Evolutionary conservation across 2,888 invertebrate genomes (phyloP).

Genomic region (Trichopria drosophilae): DNA sequence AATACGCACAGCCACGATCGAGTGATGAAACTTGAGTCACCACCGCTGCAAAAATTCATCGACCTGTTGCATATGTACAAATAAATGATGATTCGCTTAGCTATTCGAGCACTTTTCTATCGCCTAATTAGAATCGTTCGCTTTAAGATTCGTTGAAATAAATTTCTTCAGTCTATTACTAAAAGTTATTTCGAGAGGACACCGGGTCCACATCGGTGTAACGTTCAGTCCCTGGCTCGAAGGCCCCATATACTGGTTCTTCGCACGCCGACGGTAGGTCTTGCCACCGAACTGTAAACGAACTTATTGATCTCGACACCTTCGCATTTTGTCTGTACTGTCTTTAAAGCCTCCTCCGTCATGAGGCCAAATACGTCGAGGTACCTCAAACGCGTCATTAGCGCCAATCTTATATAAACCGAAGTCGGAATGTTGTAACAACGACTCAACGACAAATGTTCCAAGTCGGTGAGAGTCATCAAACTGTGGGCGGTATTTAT

Average conservation of each 20-base stretch:
- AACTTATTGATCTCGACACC: slow-evolving; percentile 72
- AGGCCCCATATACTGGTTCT: slow-evolving; percentile 91
- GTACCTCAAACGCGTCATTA: slow-evolving; percentile 69
- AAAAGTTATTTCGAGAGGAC: too few species aligned
- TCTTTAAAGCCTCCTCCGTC: slow-evolving; percentile 60
- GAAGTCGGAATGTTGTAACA: slow-evolving; percentile 77
- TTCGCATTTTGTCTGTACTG: slow-evolving; percentile 62
- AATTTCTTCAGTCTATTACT: too few species aligned
- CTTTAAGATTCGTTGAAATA: too few species aligned
- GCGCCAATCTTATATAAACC: slow-evolving; percentile 66
- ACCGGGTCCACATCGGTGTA: neutral
- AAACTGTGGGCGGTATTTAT: slow-evolving; percentile 65
- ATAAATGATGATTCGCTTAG: too few species aligned
- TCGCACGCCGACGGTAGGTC: slow-evolving; percentile 85
- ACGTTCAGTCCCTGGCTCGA: slow-evolving; percentile 73
- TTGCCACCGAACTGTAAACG: slow-evolving; percentile 81
- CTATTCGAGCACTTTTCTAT: too few species aligned
- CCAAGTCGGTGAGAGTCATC: slow-evolving; percentile 65
- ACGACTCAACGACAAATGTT: slow-evolving; percentile 78
- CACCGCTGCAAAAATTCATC: slow-evolving; percentile 17
- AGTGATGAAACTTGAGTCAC: neutral
- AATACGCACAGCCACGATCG: neutral
- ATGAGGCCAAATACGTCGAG: slow-evolving; percentile 84
- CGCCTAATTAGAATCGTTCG: too few species aligned
- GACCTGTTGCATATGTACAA: slow-evolving; percentile 25